Evolutionary conservation across 1,140 invertebrate species (phyloP).

Genomic region (Dryas iulia): DNA sequence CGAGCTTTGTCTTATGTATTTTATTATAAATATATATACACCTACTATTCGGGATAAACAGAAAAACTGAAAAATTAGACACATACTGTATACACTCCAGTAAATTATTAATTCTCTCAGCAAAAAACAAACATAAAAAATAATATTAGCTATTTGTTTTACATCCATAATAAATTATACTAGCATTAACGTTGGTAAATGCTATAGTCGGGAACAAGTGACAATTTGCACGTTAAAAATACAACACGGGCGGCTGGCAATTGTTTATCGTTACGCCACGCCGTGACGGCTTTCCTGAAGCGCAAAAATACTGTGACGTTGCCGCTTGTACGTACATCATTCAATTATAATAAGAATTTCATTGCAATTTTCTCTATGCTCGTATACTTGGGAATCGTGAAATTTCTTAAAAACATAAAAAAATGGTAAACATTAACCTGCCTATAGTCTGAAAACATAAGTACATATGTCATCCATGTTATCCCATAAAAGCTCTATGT

Average conservation of each 20-base stretch:
- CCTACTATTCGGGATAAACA: too few relatives aligned
- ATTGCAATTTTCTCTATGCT: not conserved
- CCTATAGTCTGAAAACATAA: not conserved
- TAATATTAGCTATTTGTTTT: too few relatives aligned
- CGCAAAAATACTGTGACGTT: constrained; percentile 1
- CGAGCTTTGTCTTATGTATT: too few relatives aligned
- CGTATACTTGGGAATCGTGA: too few relatives aligned
- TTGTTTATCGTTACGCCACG: constrained; percentile 19
- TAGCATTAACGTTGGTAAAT: not conserved
- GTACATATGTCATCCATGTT: not conserved
- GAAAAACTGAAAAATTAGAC: too few relatives aligned
- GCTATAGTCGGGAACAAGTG: constrained; percentile 11
- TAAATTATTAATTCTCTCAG: too few relatives aligned
- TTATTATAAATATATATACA: too few relatives aligned
- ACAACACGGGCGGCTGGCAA: constrained; percentile 19
- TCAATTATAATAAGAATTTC: not conserved
- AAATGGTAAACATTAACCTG: not conserved
- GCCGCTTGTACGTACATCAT: not conserved
- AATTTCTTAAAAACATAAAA: too few relatives aligned
- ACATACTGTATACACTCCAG: too few relatives aligned
- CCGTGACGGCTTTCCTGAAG: constrained; percentile 14
- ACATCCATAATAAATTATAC: not conserved
- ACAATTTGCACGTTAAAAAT: constrained; percentile 25
- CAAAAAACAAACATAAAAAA: too few relatives aligned
- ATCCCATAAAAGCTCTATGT: not conserved